Base-by-base conservation (phyloP, 2,113 vertebrate genomes). In the Girardinichthys multiradiatus region DNA sequence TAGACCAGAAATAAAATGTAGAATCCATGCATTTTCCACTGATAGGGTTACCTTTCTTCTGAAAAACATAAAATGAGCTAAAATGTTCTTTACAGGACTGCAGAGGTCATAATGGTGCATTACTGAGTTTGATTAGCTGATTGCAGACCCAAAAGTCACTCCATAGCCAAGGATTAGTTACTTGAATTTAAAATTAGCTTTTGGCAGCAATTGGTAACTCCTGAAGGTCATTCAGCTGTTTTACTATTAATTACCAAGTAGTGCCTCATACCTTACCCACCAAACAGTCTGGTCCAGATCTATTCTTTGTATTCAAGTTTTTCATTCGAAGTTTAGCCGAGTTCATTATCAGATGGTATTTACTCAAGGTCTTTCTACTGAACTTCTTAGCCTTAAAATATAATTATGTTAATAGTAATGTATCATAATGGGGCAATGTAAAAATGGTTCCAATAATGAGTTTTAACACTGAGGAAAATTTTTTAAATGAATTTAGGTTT, bases 171-270 rank as follows among this genome's bases (percentile, higher is more conserved):
- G n/a, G 2, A 65, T 65, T 21, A 48, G 26, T 19, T 26, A 45
- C 37, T 65, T 45, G 14, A 42, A 42, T 65, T 65, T 42, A 27
- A 65, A 42, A 42, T 28, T 65, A 28, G 37, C 45, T 42, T 42
- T 27, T 4, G 37, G 26, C 63, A 45, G 26, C 17, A 26, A 28
- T 27, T 8, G 26, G 37, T 39, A 5, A 2, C 10, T 11, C n/a
- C 12, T 24, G 15, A 66, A 48, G 39, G 64, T 48, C 27, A 42
- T 21, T 62, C 19, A n/a, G 21, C 19, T 62, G 31, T 26, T 37
- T 37, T 33, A 37, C 33, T 1, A 4, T 59, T 59, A 30, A 30
- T 30, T 28, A 66, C 29, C 17, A 14, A 30, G 28, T 10, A 33
- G 30, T 26, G 48, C 17, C 48, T 54, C 13, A 15, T n/a, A 26